Base-by-base conservation (phyloP, 2,113 vertebrate genomes). In the Abramis brama region DNA sequence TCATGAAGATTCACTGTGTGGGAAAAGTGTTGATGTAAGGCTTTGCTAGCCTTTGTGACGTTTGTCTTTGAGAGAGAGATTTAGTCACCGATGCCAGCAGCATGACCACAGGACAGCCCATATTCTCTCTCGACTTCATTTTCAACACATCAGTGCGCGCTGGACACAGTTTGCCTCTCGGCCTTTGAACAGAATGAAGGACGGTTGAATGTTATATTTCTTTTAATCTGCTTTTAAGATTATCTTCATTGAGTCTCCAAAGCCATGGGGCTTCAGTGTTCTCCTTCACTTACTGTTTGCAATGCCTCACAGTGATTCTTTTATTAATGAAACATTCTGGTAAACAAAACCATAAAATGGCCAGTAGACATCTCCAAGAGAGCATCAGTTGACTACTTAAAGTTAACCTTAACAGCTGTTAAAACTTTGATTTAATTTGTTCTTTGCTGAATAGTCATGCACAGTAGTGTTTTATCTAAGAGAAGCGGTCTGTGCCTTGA, bases 161-260 rank as follows among this genome's bases (percentile, higher is more conserved):
- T 76, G 83, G 78, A 47, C 74, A 85, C 60, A 85, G 60, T 60
- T 62, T 39, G 23, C 66, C 84, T 23, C 21, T 76, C 43, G 13
- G 59, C 83, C 60, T 55, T 47, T 36, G 59, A 70, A 27, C 64
- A 27, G 36, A 80, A 50, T 66, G 45, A 50, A 80, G 77, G 64
- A 85, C 47, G 62, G 43, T 21, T 73, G 52, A 71, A 62, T 59
- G 17, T 82, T 50, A 60, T 57, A 60, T 73, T 33, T 33, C 43
- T 36, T 59, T 86, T 39, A 19, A 86, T 71, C 36, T 45, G 27
- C 77, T 80, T 39, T 77, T 47, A 15, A 85, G 43, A 77, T 66
- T 55, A 17, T 75, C 57, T 52, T 45, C n/a, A 1, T 17, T 62
- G 52, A 47, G 71, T 43, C 78, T 82, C 19, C 39, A 17, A 55